Evolutionary conservation across 1,140 invertebrate species (phyloP), one percentile per base, ranked within the genome.

Genomic region (Sarcophaga peregrina): DNA sequence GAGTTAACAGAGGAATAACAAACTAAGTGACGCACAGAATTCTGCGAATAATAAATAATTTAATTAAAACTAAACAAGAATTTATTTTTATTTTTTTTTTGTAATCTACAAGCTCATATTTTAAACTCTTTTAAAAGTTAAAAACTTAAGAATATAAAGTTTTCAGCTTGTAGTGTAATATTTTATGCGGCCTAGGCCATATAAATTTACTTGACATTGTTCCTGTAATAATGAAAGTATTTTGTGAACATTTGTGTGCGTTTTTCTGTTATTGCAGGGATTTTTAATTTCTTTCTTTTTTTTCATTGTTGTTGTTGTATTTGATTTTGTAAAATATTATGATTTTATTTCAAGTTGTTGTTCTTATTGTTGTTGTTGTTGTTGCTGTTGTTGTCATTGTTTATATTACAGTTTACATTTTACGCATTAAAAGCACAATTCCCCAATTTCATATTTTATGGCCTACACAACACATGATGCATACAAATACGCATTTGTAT

Each of bases 401-500:
- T 6, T 68, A 20, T 25, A 8, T 68, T 68, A 6, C n/a, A 68
- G 7, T 68, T 68, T 68, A 17, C 62, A 68, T 25, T 68, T 68
- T 68, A 68, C 62, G 62, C 62, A 68, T 68, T 68, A 68, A 68
- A 68, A 68, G 62, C 62, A 68, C 62, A 68, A 25, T 68, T 68
- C 62, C 62, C 62, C 62, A 68, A 68, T 68, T 68, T 68, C 62
- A 68, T 58, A 25, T 68, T 68, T 17, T 68, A 68, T 5, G 62
- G 62, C 62, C 62, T 68, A 68, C 62, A 68, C 62, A 20, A 4
- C 25, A 37, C 25, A 37, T 37, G 25, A 37, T 37, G 25, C 25
- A 37, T 37, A 37, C 25, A 37, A 37, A 37, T 37, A 37, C 25
- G 4, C 4, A 37, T 37, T 1, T 37, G 4, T 37, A 37, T 37